These are phyloP conservation scores for Habrosyne pyritoides DNA, from an alignment of 2,888 invertebrate genomes.

Conservation along the genomic window DNA sequence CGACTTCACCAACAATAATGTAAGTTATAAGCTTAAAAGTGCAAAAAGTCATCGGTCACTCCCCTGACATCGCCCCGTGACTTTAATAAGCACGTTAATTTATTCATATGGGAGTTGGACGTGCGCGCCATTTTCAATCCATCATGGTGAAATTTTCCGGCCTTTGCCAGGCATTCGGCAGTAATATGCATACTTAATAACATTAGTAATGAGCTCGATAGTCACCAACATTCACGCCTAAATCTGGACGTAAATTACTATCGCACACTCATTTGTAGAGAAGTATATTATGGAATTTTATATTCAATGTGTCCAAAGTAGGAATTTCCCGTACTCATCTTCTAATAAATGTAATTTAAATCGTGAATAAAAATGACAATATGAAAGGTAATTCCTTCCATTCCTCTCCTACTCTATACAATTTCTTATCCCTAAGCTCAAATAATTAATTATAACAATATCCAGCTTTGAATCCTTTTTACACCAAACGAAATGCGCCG, in stretches of 20 bases:
- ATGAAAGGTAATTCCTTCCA: not conserved
- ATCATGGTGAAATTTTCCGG: constrained; percentile 40
- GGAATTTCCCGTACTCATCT: too few relatives aligned
- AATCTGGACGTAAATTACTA: not conserved
- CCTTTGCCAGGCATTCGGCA: constrained; percentile 22
- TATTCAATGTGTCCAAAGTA: too few relatives aligned
- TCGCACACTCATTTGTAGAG: not conserved
- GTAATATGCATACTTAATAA: not conserved
- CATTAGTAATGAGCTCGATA: not conserved
- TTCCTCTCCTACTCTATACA: not conserved
- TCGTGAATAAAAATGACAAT: not conserved
- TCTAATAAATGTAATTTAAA: not conserved
- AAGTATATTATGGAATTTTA: not conserved
- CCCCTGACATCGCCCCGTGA: constrained; percentile 16
- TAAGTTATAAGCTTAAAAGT: constrained; percentile 13
- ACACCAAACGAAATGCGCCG: constrained; percentile 41
- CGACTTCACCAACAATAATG: not conserved
- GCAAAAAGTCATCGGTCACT: constrained; percentile 36
- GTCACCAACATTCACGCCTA: not conserved
- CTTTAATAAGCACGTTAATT: constrained; percentile 47
- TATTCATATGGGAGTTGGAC: constrained; percentile 40
- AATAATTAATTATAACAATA: constrained; percentile 45
- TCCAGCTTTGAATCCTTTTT: constrained; percentile 39
- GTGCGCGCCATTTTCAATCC: constrained; percentile 41
- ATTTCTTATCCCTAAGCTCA: constrained; percentile 26